Percentiles rank a stretch among this genome's conserved stretches.
phyloP scores from a whole-genome alignment of 2,888 invertebrate species.

The Oasisia sp. region DNA sequence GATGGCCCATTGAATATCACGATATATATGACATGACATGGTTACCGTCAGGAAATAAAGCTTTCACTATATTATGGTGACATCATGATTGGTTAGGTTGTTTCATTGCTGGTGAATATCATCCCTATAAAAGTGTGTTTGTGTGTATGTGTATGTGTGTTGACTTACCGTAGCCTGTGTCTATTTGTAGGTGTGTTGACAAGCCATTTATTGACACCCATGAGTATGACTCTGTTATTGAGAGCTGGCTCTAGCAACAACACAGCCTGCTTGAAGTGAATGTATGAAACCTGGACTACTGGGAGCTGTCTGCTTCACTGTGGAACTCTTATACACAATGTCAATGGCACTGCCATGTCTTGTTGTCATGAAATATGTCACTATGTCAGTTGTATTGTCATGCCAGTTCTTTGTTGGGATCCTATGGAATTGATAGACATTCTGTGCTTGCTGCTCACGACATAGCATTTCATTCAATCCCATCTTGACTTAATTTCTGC shows the following conservation, averaged over 20 bases:
- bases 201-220: conserved; percentile 86
- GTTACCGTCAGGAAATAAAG: no score
- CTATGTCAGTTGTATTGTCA: neutral
- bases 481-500: neutral
- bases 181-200: conserved; percentile 78
- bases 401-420: neutral
- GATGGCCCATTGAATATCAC: no score
- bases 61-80: neutral
- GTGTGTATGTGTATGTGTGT: no score
- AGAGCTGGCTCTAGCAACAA: conserved; percentile 26
- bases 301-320: neutral
- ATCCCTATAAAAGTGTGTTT: neutral
- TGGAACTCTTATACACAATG: neutral
- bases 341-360: neutral
- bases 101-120: no score
- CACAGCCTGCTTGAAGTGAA: neutral
- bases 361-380: neutral
- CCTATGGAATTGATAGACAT: neutral
- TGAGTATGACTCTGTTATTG: conserved; percentile 27
- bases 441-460: neutral
- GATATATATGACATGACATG: no score
- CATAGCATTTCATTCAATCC: neutral
- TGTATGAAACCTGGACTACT: neutral
- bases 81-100: no score
- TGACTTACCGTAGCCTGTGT: no score